These are phyloP conservation scores for Oophaga pumilio DNA, from an alignment of 2,113 vertebrate species.

Conservation along the genomic window DNA sequence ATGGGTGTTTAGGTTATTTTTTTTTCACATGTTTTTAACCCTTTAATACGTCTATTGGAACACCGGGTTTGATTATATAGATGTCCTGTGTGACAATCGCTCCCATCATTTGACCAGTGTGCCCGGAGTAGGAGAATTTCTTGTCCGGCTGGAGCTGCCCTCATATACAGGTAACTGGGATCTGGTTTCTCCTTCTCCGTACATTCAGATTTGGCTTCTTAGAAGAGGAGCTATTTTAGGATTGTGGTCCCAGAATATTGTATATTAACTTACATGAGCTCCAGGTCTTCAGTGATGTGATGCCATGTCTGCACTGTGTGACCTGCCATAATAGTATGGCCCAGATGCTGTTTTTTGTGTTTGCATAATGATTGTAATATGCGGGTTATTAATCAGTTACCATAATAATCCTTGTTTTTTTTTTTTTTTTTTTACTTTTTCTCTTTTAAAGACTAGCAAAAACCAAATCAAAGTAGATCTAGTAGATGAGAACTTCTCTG, in stretches of 20 bases:
- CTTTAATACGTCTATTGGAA: too few relatives aligned
- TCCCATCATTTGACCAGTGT: too few relatives aligned
- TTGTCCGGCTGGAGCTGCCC: too few relatives aligned
- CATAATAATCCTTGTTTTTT: background rate
- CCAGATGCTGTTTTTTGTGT: background rate
- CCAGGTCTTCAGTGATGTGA: background rate
- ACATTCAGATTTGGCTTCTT: background rate
- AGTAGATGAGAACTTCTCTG: constrained; percentile 99
- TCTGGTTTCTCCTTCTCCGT: background rate
- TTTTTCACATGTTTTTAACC: too few relatives aligned
- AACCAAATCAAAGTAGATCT: constrained; percentile 99
- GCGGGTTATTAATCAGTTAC: background rate
- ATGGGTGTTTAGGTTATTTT: too few relatives aligned
- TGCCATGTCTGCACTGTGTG: background rate
- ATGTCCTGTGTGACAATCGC: too few relatives aligned
- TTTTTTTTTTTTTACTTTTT: constrained; percentile 68
- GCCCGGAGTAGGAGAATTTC: too few relatives aligned
- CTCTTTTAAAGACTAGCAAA: constrained; percentile 89
- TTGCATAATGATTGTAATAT: background rate
- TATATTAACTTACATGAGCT: background rate
- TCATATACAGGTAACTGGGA: background rate
- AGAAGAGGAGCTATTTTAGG: background rate
- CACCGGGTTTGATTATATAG: too few relatives aligned
- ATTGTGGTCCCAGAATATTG: background rate
- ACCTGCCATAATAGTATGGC: background rate